Conservation (phyloP, 2,888 invertebrate genomes). For the Idaea dimidiata region DNA sequence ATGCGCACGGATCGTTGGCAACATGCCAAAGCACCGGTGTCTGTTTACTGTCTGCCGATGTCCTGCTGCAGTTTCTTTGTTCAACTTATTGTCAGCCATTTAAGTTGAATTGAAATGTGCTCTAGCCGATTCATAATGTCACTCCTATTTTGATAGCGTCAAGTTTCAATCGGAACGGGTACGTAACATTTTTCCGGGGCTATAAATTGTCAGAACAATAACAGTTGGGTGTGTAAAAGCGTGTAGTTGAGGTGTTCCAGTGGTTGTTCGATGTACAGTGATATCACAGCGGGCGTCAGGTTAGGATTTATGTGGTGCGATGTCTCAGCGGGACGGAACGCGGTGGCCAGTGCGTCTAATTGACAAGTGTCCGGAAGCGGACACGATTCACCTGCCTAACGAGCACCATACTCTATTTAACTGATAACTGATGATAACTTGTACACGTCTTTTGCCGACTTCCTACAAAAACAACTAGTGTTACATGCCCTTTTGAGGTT, state of each 20-base stretch:
- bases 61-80: conserved; percentile 6
- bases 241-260: conserved; percentile 24
- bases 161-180: neutral
- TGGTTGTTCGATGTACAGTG: conserved; percentile 38
- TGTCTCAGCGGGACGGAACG: conserved; percentile 37
- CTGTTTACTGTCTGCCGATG: conserved; percentile 34
- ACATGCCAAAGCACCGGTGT: conserved; percentile 39
- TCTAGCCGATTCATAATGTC: conserved; percentile 14
- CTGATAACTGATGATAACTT: conserved; percentile 17
- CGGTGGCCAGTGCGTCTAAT: conserved; percentile 64
- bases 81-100: conserved; percentile 12
- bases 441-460: conserved; percentile 17
- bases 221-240: conserved; percentile 23
- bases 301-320: conserved; percentile 60
- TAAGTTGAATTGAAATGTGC: conserved; percentile 14
- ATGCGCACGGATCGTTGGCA: conserved; percentile 46
- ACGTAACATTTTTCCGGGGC: neutral
- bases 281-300: conserved; percentile 36
- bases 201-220: conserved; percentile 27
- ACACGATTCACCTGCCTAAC: conserved; percentile 52
- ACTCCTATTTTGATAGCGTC: conserved; percentile 16
- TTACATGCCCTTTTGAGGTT: conserved; percentile 9
- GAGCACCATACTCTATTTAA: conserved; percentile 31
- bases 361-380: conserved; percentile 63
- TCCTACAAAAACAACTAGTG: conserved; percentile 2